A percentile compares a stretch with the other conserved stretches of the same genome.
Conservation (phyloP, 2,888 invertebrate genomes). For the Pollenia angustigena region DNA sequence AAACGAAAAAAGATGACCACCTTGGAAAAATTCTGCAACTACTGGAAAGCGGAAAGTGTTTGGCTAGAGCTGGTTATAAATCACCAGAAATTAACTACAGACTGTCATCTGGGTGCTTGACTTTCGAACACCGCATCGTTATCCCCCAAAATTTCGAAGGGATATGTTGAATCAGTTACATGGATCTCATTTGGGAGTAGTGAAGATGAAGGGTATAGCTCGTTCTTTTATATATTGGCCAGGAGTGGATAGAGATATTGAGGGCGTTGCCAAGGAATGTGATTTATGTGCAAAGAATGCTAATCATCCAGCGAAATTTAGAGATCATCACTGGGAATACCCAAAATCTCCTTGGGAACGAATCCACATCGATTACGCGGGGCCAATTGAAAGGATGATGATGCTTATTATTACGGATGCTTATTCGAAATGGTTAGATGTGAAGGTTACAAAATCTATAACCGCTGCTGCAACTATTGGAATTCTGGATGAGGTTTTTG, state of each 20-base stretch:
- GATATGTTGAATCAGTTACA: constrained; percentile 39
- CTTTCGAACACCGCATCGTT: constrained; percentile 13
- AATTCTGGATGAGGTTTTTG: not conserved
- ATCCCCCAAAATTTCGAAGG: constrained; percentile 12
- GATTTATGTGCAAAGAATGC: constrained; percentile 18
- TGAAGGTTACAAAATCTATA: constrained; percentile 63
- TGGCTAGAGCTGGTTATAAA: not conserved
- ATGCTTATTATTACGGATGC: constrained; percentile 79
- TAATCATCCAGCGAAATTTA: constrained; percentile 11
- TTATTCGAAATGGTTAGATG: constrained; percentile 83
- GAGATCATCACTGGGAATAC: constrained; percentile 52
- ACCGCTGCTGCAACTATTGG: not conserved
- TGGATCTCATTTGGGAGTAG: constrained; percentile 39
- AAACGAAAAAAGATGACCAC: not conserved
- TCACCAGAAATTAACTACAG: constrained; percentile 1
- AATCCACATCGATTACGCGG: constrained; percentile 80
- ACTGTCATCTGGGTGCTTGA: not conserved
- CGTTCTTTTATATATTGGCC: constrained; percentile 51
- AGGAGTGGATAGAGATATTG: constrained; percentile 39
- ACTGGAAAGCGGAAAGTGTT: not conserved
- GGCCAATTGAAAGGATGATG: constrained; percentile 78
- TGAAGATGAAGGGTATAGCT: constrained; percentile 51
- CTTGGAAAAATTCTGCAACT: not conserved
- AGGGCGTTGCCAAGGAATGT: constrained; percentile 25
- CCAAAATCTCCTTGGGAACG: constrained; percentile 48